These are phyloP conservation scores for Dinothrombium tinctorium DNA, from an alignment of 1,140 invertebrate genomes.

Conservation along the genomic window DNA sequence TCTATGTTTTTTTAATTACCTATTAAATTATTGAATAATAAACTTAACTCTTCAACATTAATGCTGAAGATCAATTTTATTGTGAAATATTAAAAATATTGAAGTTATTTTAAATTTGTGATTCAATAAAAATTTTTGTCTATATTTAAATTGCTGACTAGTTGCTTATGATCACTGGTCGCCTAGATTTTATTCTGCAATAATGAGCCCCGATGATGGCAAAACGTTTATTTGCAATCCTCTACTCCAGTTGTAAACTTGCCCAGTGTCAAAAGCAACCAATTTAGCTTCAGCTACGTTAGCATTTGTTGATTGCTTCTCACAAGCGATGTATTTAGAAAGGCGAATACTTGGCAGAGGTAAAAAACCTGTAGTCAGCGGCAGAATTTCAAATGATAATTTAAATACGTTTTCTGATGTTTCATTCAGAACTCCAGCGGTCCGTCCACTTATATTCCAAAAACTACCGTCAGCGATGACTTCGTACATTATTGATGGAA, in stretches of 20 bases:
- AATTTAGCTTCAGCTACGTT: constrained; percentile 26
- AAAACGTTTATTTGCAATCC: constrained; percentile 65
- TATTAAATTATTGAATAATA: too few relatives aligned
- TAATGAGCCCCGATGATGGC: constrained; percentile 18
- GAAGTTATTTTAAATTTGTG: too few relatives aligned
- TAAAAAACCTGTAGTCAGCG: constrained; percentile 58
- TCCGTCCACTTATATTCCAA: constrained; percentile 72
- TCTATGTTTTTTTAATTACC: too few relatives aligned
- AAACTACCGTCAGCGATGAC: constrained; percentile 34
- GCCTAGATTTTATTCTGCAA: background rate
- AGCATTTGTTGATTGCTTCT: background rate
- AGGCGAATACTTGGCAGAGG: constrained; percentile 62
- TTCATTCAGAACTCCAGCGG: constrained; percentile 26
- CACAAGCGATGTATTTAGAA: constrained; percentile 49
- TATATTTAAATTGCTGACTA: too few relatives aligned
- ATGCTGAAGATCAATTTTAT: too few relatives aligned
- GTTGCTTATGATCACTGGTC: too few relatives aligned
- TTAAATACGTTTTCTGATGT: constrained; percentile 17
- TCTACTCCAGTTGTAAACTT: constrained; percentile 68
- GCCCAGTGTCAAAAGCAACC: constrained; percentile 57
- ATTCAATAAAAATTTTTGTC: too few relatives aligned
- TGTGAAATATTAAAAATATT: too few relatives aligned
- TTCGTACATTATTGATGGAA: constrained; percentile 60
- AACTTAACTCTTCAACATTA: too few relatives aligned
- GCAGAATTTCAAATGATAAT: constrained; percentile 67